A percentile compares a stretch with the other conserved stretches of the same genome.
These are phyloP conservation scores for Apomyelois bistriatella DNA, from an alignment of 2,888 invertebrate species.

Conservation along the genomic window DNA sequence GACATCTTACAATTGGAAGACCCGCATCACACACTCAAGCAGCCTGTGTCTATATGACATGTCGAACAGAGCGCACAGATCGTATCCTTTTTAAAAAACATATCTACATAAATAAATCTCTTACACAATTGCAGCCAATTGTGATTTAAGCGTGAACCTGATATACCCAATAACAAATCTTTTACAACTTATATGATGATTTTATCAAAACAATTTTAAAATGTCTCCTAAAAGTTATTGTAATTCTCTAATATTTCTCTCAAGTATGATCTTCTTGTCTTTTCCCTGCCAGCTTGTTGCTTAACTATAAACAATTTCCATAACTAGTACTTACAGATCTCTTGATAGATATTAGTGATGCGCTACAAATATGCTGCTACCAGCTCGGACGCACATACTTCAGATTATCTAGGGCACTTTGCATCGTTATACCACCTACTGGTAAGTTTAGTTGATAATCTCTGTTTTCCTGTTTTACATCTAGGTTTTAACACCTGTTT, in stretches of 20 bases:
- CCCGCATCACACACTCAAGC: conserved; percentile 95
- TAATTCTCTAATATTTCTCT: no score
- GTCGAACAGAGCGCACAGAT: conserved; percentile 95
- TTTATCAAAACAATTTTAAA: no score
- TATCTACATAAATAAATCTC: not conserved
- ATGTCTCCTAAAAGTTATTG: no score
- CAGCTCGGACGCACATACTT: conserved; percentile 96
- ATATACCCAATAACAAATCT: no score
- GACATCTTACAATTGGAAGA: conserved; percentile 93
- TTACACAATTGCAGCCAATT: no score
- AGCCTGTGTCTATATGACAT: conserved; percentile 98
- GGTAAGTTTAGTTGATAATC: conserved; percentile 79
- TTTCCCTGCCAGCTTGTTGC: no score
- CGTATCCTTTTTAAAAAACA: conserved; percentile 84
- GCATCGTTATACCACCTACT: conserved; percentile 93
- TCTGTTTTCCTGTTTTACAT: not conserved
- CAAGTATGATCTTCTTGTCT: no score
- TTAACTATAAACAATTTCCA: not conserved
- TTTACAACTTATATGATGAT: no score
- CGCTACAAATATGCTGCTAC: conserved; percentile 97
- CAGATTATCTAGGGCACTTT: conserved; percentile 91
- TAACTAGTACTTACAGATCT: conserved; percentile 82
- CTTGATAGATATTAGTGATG: conserved; percentile 97
- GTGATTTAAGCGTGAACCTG: no score
- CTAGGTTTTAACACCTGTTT: no score